These are phyloP conservation scores for Camponotus fellah DNA, from an alignment of 2,888 invertebrate species.

Conservation along the genomic window DNA sequence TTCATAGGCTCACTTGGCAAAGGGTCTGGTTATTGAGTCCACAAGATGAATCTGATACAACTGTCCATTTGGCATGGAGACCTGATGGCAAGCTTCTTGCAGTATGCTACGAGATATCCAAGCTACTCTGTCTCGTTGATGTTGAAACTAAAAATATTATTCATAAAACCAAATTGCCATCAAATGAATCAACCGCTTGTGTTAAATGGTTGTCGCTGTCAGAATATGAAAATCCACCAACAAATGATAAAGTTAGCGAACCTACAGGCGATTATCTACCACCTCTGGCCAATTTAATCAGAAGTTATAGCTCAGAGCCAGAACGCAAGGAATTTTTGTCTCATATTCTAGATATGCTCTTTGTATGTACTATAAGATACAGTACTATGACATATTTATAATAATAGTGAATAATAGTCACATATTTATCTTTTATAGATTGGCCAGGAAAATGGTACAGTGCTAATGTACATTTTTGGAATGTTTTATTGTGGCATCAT, in stretches of 20 bases:
- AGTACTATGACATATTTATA: background rate
- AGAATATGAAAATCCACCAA: slow-evolving; percentile 57
- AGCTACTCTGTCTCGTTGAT: slow-evolving; percentile 88
- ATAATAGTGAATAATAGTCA: background rate
- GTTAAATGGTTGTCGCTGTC: slow-evolving; percentile 89
- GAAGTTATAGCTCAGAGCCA: slow-evolving; percentile 84
- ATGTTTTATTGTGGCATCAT: slow-evolving; percentile 93
- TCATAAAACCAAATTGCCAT: slow-evolving; percentile 87
- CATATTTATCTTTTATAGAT: slow-evolving; percentile 86
- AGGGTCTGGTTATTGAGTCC: slow-evolving; percentile 95
- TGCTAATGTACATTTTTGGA: slow-evolving; percentile 92
- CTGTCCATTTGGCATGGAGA: slow-evolving; percentile 95
- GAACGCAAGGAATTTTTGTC: slow-evolving; percentile 86
- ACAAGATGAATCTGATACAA: slow-evolving; percentile 90
- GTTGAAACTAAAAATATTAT: slow-evolving; percentile 95
- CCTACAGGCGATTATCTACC: slow-evolving; percentile 86
- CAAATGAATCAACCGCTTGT: slow-evolving; percentile 89
- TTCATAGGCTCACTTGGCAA: slow-evolving; percentile 96
- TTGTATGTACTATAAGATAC: slow-evolving; percentile 78
- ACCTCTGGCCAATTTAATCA: slow-evolving; percentile 86
- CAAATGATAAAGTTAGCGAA: slow-evolving; percentile 64
- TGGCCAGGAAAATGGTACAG: slow-evolving; percentile 91
- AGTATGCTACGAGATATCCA: slow-evolving; percentile 82
- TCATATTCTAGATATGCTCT: slow-evolving; percentile 85
- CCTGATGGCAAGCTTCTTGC: slow-evolving; percentile 96